phyloP scores from a whole-genome alignment of 2,888 invertebrate species.

The Trachelus iudaicus region DNA sequence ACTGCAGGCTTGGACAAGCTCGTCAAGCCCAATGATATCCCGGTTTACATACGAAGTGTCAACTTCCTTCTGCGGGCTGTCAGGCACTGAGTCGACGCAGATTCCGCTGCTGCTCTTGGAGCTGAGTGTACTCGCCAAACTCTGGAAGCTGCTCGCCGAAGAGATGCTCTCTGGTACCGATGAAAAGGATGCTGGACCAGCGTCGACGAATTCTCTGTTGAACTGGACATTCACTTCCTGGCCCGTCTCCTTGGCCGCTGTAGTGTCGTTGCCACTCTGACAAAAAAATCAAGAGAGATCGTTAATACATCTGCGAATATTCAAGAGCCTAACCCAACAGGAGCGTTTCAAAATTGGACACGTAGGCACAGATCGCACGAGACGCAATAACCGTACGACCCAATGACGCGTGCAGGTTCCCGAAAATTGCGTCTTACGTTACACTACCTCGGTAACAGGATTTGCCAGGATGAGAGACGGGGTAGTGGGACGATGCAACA shows the following conservation, averaged over 20 bases:
- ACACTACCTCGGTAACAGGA: constrained; percentile 36
- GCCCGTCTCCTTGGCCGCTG: constrained; percentile 34
- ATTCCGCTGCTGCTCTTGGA: constrained; percentile 51
- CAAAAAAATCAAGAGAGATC: constrained; percentile 8
- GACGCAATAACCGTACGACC: background rate
- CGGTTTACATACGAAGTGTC: constrained; percentile 41
- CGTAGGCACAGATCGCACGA: background rate
- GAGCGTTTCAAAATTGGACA: background rate
- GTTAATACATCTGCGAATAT: background rate
- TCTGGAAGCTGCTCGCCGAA: constrained; percentile 57
- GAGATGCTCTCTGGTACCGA: constrained; percentile 44
- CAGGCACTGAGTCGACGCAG: constrained; percentile 35
- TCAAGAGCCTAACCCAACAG: background rate
- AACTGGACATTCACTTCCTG: constrained; percentile 58
- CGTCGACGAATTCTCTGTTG: constrained; percentile 54
- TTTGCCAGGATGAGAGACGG: constrained; percentile 29
- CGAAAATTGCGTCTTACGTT: background rate
- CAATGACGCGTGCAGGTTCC: background rate
- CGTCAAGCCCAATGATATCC: constrained; percentile 51
- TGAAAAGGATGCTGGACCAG: constrained; percentile 16
- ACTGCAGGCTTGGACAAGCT: constrained; percentile 52
- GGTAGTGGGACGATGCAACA: constrained; percentile 40
- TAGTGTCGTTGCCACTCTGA: constrained; percentile 33
- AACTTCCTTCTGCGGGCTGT: constrained; percentile 34
- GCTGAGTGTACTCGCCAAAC: constrained; percentile 49